These are phyloP conservation scores for Schizothorax lantsangensis DNA, from an alignment of 2,797 vertebrate genomes.

Conservation along the genomic window DNA sequence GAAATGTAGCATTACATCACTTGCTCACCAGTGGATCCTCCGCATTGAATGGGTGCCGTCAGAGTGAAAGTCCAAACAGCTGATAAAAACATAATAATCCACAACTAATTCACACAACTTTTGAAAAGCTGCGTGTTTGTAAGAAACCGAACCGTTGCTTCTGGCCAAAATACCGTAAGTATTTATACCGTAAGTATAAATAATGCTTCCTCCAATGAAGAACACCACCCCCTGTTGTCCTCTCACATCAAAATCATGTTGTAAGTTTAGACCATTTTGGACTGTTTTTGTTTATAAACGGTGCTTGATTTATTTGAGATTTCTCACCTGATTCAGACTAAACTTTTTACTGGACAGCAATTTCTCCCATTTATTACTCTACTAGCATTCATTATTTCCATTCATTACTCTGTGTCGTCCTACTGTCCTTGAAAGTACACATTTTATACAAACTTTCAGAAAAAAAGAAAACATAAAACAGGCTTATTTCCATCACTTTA, in stretches of 20 bases:
- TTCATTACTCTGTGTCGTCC: not conserved
- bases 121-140: no score
- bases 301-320: no score
- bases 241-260: no score
- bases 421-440: not conserved
- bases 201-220: not conserved
- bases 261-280: no score
- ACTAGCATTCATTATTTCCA: not conserved
- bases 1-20: not conserved
- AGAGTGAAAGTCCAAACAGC: not conserved
- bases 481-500: not conserved
- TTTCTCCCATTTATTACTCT: no score
- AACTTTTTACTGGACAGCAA: no score
- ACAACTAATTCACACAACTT: not conserved
- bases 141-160: no score
- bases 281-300: no score
- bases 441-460: not conserved
- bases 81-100: not conserved
- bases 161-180: no score
- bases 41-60: not conserved
- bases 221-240: not conserved
- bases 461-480: not conserved
- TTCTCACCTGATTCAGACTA: no score
- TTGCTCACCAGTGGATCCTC: not conserved
- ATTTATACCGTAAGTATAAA: no score